Evolutionary conservation across 2,797 vertebrate genomes (phyloP).

Genomic region (Acipenser transmontanus): DNA sequence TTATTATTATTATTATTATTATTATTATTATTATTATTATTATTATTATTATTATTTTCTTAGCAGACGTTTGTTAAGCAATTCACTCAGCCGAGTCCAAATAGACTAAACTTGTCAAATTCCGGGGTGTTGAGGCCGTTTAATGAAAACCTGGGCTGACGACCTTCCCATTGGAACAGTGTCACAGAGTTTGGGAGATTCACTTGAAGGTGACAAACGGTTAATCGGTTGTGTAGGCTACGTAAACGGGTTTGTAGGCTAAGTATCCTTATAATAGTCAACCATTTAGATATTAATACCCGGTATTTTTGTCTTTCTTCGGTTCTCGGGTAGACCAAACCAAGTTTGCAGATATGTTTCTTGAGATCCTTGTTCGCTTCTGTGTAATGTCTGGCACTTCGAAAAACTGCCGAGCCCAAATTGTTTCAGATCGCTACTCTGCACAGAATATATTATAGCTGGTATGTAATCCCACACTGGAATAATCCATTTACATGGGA

Average conservation of each 20-base stretch:
- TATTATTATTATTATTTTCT: too few species aligned
- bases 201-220: constrained; percentile 24
- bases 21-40: too few species aligned
- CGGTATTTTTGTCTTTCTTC: too few species aligned
- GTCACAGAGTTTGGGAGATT: constrained; percentile 3
- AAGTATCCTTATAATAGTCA: too few species aligned
- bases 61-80: constrained; percentile 14
- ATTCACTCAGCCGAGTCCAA: constrained; percentile 33
- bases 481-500: constrained; percentile 30
- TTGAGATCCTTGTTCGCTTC: background rate
- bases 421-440: constrained; percentile 24
- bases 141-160: constrained; percentile 42
- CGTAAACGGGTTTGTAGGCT: constrained; percentile 29
- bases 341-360: too few species aligned
- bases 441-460: constrained; percentile 11
- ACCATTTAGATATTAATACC: too few species aligned
- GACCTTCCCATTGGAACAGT: constrained; percentile 34
- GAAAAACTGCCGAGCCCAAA: constrained; percentile 45
- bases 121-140: constrained; percentile 33
- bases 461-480: constrained; percentile 16
- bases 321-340: too few species aligned
- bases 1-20: too few species aligned
- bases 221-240: constrained; percentile 21
- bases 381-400: constrained; percentile 5
- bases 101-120: constrained; percentile 35